A percentile compares a stretch with the other conserved stretches of the same genome.
These are phyloP conservation scores for Phylloscopus whistleri DNA, from an alignment of 2,113 vertebrate species.

Conservation along the genomic window DNA sequence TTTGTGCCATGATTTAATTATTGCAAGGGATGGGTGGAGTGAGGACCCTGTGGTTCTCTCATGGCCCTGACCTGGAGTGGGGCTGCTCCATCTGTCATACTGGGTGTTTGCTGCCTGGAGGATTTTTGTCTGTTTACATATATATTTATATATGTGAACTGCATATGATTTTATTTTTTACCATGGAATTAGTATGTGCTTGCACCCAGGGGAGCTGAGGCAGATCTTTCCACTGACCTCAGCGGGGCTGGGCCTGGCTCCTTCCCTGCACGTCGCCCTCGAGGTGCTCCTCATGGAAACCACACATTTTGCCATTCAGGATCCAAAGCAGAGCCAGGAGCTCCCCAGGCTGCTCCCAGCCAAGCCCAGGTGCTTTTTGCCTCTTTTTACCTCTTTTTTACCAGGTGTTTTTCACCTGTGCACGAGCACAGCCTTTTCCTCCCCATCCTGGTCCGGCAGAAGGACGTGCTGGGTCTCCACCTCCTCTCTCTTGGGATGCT, in stretches of 20 bases:
- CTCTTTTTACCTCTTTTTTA: not conserved
- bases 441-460: not conserved
- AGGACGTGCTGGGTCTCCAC: rapidly evolving
- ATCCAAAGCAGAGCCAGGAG: not conserved
- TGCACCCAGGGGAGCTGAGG: not conserved
- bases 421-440: too few relatives aligned
- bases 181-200: not conserved
- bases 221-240: conserved; percentile 18
- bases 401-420: not conserved
- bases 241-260: not conserved
- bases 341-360: not conserved
- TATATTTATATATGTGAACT: rapidly evolving
- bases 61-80: not conserved
- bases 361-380: not conserved
- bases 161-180: not conserved
- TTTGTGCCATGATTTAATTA: conserved; percentile 53
- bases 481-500: not conserved
- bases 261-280: rapidly evolving
- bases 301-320: rapidly evolving
- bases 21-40: not conserved
- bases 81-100: not conserved
- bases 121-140: not conserved
- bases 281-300: not conserved
- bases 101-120: not conserved
- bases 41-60: not conserved